Evolutionary conservation across 2,113 vertebrate species (phyloP).

Genomic region (Ondatra zibethicus): DNA sequence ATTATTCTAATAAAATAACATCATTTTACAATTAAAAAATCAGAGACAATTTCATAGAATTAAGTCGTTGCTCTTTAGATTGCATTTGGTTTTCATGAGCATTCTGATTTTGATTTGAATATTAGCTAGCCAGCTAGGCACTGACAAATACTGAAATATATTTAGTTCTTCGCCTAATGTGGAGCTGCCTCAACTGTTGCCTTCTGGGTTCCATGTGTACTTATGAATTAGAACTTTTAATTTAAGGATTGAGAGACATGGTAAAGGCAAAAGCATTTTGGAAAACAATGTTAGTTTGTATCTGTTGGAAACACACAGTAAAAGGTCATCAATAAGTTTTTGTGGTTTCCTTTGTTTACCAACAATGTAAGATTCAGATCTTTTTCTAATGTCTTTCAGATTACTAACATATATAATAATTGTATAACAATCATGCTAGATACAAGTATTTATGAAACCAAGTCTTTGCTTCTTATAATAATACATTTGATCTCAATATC

Average conservation of each 20-base stretch:
- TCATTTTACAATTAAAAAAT: conserved; percentile 84
- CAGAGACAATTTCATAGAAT: conserved; percentile 81
- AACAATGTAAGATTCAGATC: background rate
- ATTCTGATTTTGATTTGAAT: conserved; percentile 81
- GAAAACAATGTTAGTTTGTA: background rate
- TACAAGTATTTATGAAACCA: background rate
- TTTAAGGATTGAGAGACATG: background rate
- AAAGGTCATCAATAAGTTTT: background rate
- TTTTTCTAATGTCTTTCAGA: background rate
- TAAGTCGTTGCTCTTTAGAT: conserved; percentile 79
- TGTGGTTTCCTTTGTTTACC: background rate
- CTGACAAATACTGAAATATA: conserved; percentile 75
- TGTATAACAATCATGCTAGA: background rate
- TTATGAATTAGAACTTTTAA: conserved; percentile 18
- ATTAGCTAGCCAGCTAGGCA: conserved; percentile 76
- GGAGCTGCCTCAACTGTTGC: conserved; percentile 40
- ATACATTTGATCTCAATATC: background rate
- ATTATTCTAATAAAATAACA: conserved; percentile 84
- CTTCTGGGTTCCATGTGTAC: conserved; percentile 6
- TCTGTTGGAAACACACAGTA: background rate
- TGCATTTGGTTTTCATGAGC: conserved; percentile 85
- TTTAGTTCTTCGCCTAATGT: conserved; percentile 67
- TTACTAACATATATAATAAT: background rate
- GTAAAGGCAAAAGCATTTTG: background rate
- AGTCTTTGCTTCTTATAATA: background rate